Base-by-base conservation (phyloP, 2,113 vertebrate genomes). In the Actinemys pallida region DNA sequence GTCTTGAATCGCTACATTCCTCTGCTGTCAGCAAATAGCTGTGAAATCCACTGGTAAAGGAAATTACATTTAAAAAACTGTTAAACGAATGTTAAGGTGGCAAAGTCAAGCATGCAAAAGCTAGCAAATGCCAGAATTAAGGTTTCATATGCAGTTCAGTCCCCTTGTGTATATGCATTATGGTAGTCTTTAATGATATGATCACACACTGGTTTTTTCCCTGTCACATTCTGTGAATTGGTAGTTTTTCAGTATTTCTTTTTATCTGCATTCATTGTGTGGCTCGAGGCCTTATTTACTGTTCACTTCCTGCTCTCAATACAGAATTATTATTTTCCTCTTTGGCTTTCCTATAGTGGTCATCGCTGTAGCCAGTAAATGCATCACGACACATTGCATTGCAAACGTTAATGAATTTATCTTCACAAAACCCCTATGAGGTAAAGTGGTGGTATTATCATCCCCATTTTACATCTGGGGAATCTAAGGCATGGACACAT, bases 141-240 rank as follows among this genome's bases (percentile, higher is more conserved):
- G 78, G 8, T 54, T 81, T 53, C 75, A 35, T 84, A 31, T 47
- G 5, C 3, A 24, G 54, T 78, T 87, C 0, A 0, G 17, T 72
- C 90, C 72, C 29, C 50, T 27, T 1, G 0, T 65, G 35, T 88
- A 8, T 0, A 1, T 6, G n/a, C 0, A 0, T 45, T 13, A 45
- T 62, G 62, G 14, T 9, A 52, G 1, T 84, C 62, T 81, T 88
- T 39, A 78, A 56, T 52, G 47, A 56, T 1, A 4, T 17, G 16
- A n/a, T 76, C 39, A 24, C 5, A 1, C 7, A 2, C 5, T 4
- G 0, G 5, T 88, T 87, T 56, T 20, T 49, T 39, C 27, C 35
- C 35, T 10, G 9, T 69, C 65, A n/a, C 35, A 10, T 69, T n/a
- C 17, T 9, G 14, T n/a, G 65, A 69, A 69, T 39, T 69, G 4